Evolutionary conservation across 2,113 vertebrate genomes (phyloP), one percentile per base, ranked within the genome.

Genomic region (Balaeniceps rex): DNA sequence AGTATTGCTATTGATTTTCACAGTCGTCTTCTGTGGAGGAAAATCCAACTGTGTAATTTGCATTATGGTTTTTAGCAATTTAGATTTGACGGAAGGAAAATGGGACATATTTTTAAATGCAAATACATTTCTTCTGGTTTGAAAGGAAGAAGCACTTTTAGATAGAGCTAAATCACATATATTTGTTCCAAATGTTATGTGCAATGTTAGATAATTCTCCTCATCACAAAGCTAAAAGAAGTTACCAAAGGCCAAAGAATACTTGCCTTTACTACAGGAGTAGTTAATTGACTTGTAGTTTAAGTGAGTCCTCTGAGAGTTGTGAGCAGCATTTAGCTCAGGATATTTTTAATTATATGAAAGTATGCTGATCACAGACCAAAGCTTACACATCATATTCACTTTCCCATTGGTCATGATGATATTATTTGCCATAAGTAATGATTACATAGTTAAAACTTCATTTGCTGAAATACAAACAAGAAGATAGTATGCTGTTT

Each of bases 321-420:
- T 81, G 34, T 69, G 11, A 94, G 54, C 82, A 80, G 69, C 52
- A 54, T 94, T 95, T 89, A 89, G 54, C 54, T 91, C 22, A 46
- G 71, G 33, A 26, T 95, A 64, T 89, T 94, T 94, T 89, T 93
- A 94, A 94, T 95, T 93, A 72, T 74, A 65, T 51, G 49, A 21
- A 94, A 79, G 33, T 38, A 46, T 66, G 33, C 58, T 90, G 70
- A 89, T 94, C 70, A 85, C 75, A 91, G 66, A 91, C 68, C 78
- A 83, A 70, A 95, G 46, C 46, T 94, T 64, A 79, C 42, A 91
- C 63, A 51, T 64, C 31, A 8, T 57, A 46, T 70, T 95, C 51
- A 69, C 57, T 87, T 86, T 87, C 33, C 49, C 34, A 42, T 76
- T 82, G 49, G 60, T 52, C 75, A 58, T 10, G 5, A 44, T 80